These are phyloP conservation scores for Heliconius congener DNA, from an alignment of 1,140 invertebrate species.

Conservation along the genomic window DNA sequence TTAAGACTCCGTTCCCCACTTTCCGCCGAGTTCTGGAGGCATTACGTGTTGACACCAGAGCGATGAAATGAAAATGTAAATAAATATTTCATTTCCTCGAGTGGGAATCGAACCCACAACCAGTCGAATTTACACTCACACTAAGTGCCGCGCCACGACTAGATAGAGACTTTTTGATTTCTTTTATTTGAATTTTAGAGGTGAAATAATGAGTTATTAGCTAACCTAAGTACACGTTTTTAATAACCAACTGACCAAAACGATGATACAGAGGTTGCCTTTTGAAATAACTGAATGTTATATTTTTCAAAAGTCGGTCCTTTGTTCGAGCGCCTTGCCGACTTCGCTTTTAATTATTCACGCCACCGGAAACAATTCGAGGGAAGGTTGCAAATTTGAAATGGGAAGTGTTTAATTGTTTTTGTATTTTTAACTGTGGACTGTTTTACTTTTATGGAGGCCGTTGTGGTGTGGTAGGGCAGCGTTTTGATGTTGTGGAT, in stretches of 20 bases:
- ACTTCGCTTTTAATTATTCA: conserved; percentile 29
- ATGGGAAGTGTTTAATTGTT: conserved; percentile 23
- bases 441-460: neutral
- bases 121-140: too few species aligned
- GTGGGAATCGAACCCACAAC: too few species aligned
- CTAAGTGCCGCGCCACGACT: too few species aligned
- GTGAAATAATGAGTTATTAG: neutral
- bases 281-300: neutral
- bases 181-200: neutral
- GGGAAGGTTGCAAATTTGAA: conserved; percentile 20
- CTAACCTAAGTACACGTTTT: neutral
- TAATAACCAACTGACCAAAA: neutral
- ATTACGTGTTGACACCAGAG: too few species aligned
- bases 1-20: too few species aligned
- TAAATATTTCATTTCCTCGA: too few species aligned
- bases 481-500: too few species aligned
- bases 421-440: neutral
- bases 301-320: neutral
- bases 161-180: too few species aligned
- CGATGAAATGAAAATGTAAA: too few species aligned
- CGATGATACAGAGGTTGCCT: neutral
- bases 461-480: too few species aligned
- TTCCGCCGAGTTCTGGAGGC: too few species aligned
- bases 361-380: conserved; percentile 15
- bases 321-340: conserved; percentile 23